Evolutionary conservation across 2,113 vertebrate species (phyloP).

Genomic region (Nyctereutes procyonoides): DNA sequence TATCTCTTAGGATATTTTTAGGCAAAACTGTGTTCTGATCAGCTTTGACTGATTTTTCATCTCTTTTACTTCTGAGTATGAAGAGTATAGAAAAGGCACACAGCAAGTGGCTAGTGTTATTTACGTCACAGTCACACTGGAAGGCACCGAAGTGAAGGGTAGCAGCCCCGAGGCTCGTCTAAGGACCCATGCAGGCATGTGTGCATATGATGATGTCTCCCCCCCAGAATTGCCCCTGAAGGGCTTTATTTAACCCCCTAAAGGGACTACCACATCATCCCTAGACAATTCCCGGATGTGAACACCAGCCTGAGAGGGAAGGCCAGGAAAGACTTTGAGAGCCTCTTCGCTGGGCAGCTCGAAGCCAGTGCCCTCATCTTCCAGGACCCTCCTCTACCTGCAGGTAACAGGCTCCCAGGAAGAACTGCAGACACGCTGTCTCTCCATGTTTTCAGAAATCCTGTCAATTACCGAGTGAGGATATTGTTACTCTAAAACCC

Average conservation of each 20-base stretch:
- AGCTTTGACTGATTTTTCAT: slow-evolving; percentile 23
- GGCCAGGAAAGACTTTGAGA: background rate
- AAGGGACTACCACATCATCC: background rate
- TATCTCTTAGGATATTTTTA: background rate
- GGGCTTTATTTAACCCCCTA: background rate
- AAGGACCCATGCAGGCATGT: rapidly evolving
- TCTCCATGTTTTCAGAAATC: background rate
- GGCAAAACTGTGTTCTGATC: background rate
- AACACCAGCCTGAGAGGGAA: background rate
- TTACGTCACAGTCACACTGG: background rate
- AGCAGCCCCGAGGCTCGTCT: background rate
- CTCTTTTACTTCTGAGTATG: background rate
- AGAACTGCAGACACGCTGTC: background rate
- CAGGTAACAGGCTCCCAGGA: background rate
- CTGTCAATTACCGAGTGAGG: background rate
- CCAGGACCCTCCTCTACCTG: background rate
- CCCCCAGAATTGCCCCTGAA: too few relatives aligned
- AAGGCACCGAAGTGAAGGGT: background rate
- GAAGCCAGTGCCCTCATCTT: background rate
- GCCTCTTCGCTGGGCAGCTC: background rate
- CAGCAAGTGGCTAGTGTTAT: background rate
- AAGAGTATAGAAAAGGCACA: background rate
- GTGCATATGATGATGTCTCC: background rate
- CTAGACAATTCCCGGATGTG: background rate
- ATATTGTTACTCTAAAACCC: background rate